Base-by-base conservation (phyloP, 2,888 invertebrate species). In the Caradrina kadenii region DNA sequence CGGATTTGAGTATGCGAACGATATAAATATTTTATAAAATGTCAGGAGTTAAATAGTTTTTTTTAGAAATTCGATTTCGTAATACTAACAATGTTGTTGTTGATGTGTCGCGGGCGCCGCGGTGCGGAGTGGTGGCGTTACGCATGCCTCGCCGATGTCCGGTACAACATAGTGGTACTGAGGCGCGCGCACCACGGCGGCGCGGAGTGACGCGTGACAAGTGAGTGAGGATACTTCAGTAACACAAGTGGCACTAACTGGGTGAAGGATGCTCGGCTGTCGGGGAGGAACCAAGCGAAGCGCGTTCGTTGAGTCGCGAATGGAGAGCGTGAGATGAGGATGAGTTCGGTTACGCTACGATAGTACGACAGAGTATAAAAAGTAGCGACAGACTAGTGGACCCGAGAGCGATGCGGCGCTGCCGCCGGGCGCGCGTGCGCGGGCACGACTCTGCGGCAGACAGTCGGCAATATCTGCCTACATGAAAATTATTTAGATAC, bases 401-500 rank as follows among this genome's bases (percentile, higher is more conserved):
- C 94, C 94, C 94, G 93, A 91, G 88, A 88, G 90, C 86, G 85
- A 81, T 87, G 91, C 90, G 91, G 91, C 90, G 87, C 87, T 45
- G 65, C 85, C 86, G 87, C 84, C 86, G 85, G 86, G 87, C 89
- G 86, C 87, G 88, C 87, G 87, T 83, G 81, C 88, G 84, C 84
- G n/a, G n/a, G 81, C 83, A 85, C 88, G 90, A 88, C 86, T 86
- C 90, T 85, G 88, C 87, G 86, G 89, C 89, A 85, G 90, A 89
- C 86, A 90, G 85, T 88, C 86, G 93, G 93, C 93, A 89, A 91
- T 85, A 90, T 86, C 92, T 94, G 95, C 93, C 94, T 92, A 93
- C 92, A 91, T 93, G 93, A 94, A 93, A 93, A 96, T 96, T 93
- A 93, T 96, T 96, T 96, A 94, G 95, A 95, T 92, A 97, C 96